Conservation (phyloP, 1,140 invertebrate genomes). For the Drosophila arizonae region DNA sequence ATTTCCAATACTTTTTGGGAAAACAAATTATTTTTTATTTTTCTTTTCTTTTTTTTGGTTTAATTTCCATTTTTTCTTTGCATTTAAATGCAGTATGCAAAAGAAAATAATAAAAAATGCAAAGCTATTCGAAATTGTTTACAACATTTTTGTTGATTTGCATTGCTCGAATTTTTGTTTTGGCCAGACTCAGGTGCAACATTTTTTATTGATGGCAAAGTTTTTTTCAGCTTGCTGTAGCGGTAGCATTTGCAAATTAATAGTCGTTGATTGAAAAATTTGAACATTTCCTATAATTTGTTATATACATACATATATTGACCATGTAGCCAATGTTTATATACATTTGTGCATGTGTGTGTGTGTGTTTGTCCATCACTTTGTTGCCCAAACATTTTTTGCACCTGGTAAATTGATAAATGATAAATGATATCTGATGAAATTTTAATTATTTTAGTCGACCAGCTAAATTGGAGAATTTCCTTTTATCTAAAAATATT, state of each 20-base stretch:
- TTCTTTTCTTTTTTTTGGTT: constrained; percentile 1
- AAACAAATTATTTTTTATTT: constrained; percentile 2
- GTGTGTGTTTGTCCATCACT: not conserved
- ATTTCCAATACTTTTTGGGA: constrained; percentile 48
- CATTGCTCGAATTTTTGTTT: constrained; percentile 17
- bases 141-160: constrained; percentile 16
- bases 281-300: constrained; percentile 38
- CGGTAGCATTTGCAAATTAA: constrained; percentile 39
- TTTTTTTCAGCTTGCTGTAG: constrained; percentile 16
- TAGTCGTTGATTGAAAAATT: constrained; percentile 58
- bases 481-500: too few species aligned
- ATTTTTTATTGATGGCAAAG: constrained; percentile 50
- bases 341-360: not conserved
- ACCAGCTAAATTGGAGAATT: not conserved
- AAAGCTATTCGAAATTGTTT: constrained; percentile 29
- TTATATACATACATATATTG: constrained; percentile 3
- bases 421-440: constrained; percentile 49
- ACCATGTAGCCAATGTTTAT: not conserved
- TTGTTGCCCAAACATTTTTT: constrained; percentile 24
- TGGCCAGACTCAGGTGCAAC: constrained; percentile 33
- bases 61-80: constrained; percentile 12
- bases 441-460: constrained; percentile 39
- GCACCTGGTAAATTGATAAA: constrained; percentile 18
- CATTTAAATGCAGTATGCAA: constrained; percentile 45
- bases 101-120: constrained; percentile 41